Evolutionary conservation across 2,797 vertebrate genomes (phyloP), one percentile per base, ranked within the genome.

Genomic region (Diplodus sargus): DNA sequence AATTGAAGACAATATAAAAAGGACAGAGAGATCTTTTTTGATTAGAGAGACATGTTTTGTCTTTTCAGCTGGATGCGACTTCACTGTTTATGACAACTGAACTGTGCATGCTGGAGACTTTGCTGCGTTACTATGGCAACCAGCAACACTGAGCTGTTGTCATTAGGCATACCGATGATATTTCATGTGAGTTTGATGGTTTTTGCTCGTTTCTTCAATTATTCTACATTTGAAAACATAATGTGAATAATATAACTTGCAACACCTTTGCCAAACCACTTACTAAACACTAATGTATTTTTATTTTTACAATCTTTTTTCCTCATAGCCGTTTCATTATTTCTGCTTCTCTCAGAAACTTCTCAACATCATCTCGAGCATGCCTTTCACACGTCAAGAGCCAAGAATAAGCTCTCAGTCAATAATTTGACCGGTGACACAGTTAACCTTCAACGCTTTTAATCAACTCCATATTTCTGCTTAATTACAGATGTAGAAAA

Each of bases 401-500:
- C 4, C 8, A 20, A n/a, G 22, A 57, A 54, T 45, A 42, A 62
- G 9, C 39, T 57, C 11, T 4, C 51, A 62, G 58, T 45, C 8
- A 76, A 83, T 70, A 25, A 84, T 54, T 47, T 70, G 28, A 81
- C 49, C 18, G 18, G n/a, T 62, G 62, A 87, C 78, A 76, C 64
- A 58, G 25, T 48, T 57, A 70, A 78, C 20, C 30, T 49, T 82
- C 61, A n/a, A 75, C 34, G 17, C 62, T 73, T 91, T 92, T 90
- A 92, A 91, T 92, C 34, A 81, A 76, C 45, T 72, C 22, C n/a
- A 16, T 13, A 69, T 54, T 74, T 79, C 28, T 72, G 73, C 62
- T 78, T 57, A 45, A 78, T 85, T 85, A 82, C 86, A 89, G 48
- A 61, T 63, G 70, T 84, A 85, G 25, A 91, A 90, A 91, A 85